Conservation (phyloP, 2,113 vertebrate species). For the Camelus bactrianus region DNA sequence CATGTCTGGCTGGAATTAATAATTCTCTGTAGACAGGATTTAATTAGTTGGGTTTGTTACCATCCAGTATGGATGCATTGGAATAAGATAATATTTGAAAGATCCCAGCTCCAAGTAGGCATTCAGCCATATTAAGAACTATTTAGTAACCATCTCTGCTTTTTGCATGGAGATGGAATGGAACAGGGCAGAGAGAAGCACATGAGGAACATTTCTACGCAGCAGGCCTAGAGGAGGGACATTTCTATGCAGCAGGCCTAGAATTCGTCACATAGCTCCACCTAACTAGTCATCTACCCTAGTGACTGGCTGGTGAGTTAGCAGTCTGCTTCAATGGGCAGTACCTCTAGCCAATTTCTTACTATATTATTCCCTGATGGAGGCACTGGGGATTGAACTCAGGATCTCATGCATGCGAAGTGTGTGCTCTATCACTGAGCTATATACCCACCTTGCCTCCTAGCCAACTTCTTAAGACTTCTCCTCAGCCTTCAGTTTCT, state of each 20-base stretch:
- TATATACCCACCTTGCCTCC: too few species aligned
- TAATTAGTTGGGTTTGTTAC: background rate
- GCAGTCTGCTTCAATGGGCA: background rate
- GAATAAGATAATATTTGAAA: background rate
- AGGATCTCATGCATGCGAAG: too few species aligned
- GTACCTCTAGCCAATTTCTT: background rate
- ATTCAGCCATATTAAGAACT: background rate
- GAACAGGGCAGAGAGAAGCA: background rate
- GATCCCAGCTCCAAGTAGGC: background rate
- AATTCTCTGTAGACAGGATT: conserved; percentile 1
- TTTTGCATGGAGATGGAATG: background rate
- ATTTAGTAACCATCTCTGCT: background rate
- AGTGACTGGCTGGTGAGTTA: background rate
- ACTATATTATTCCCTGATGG: too few species aligned
- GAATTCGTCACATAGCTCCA: background rate
- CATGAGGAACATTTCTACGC: background rate
- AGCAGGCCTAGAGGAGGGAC: background rate
- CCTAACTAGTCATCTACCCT: background rate
- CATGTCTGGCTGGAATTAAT: background rate
- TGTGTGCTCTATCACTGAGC: too few species aligned
- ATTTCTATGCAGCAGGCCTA: background rate
- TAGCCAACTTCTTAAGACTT: conserved; percentile 16
- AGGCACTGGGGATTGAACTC: too few species aligned
- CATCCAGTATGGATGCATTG: background rate
- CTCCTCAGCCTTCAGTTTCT: background rate